Evolutionary conservation across 2,113 vertebrate genomes (phyloP).

Genomic region (Chauna torquata): DNA sequence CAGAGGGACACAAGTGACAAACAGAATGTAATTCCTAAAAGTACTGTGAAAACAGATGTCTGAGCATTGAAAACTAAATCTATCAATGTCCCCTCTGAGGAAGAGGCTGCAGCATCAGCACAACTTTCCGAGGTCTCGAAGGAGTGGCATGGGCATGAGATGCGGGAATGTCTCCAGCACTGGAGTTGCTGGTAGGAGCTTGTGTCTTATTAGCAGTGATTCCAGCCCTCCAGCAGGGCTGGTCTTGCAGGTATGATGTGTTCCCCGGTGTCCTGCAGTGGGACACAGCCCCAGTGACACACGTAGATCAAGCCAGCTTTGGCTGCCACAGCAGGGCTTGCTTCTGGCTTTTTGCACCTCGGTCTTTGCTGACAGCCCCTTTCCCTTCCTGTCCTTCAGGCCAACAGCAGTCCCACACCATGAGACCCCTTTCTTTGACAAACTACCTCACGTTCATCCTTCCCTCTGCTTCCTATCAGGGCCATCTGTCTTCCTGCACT

Average conservation of each 20-base stretch:
- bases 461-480: background rate
- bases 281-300: background rate
- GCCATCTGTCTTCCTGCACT: background rate
- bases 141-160: background rate
- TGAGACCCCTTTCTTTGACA: background rate
- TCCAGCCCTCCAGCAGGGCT: background rate
- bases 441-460: background rate
- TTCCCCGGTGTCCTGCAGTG: background rate
- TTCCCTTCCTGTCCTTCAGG: background rate
- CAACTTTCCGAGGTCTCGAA: background rate
- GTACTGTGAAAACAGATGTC: background rate
- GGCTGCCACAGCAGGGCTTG: background rate
- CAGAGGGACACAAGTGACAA: background rate
- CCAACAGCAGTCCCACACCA: background rate
- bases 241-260: background rate
- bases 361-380: background rate
- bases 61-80: background rate
- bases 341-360: background rate
- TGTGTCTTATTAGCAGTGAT: accelerated
- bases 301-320: background rate
- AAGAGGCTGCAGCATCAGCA: background rate
- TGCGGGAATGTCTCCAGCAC: background rate
- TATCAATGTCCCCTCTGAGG: background rate
- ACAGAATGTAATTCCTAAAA: background rate
- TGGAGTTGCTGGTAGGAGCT: background rate